phyloP scores from a whole-genome alignment of 2,113 vertebrate genomes.

The Otolemur garnettii region DNA sequence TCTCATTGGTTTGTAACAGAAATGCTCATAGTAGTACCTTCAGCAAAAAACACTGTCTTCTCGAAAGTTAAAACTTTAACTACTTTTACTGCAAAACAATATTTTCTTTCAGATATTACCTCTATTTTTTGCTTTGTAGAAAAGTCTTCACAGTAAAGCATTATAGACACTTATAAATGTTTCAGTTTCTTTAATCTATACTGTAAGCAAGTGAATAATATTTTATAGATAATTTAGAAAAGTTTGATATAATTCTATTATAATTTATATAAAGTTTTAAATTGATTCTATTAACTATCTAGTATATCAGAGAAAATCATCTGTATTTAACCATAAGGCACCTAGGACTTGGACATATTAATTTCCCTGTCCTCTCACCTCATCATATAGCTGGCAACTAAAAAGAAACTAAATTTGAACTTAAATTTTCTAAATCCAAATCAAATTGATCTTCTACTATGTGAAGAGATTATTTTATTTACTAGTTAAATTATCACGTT shows the following conservation, averaged over 20 bases:
- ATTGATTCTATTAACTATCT: neutral
- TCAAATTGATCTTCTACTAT: neutral
- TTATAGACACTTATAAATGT: neutral
- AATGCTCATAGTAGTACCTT: neutral
- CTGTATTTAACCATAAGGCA: neutral
- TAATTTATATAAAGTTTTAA: conserved; percentile 18
- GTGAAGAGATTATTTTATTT: conserved; percentile 21
- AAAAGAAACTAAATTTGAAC: neutral
- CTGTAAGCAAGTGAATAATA: neutral
- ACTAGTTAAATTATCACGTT: neutral
- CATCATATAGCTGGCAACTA: neutral
- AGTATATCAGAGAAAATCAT: neutral
- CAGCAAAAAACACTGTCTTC: neutral
- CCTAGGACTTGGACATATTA: neutral
- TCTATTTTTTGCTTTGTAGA: neutral
- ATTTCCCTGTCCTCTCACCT: rapidly evolving
- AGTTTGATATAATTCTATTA: neutral
- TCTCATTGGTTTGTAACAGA: neutral
- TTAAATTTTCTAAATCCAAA: neutral
- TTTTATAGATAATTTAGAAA: neutral
- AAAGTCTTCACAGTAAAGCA: neutral
- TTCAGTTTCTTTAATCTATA: neutral
- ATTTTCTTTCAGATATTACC: neutral
- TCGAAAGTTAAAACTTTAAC: neutral
- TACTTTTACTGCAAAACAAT: neutral